Conservation (phyloP, 1,140 invertebrate genomes). For the Dendrolimus punctatus region DNA sequence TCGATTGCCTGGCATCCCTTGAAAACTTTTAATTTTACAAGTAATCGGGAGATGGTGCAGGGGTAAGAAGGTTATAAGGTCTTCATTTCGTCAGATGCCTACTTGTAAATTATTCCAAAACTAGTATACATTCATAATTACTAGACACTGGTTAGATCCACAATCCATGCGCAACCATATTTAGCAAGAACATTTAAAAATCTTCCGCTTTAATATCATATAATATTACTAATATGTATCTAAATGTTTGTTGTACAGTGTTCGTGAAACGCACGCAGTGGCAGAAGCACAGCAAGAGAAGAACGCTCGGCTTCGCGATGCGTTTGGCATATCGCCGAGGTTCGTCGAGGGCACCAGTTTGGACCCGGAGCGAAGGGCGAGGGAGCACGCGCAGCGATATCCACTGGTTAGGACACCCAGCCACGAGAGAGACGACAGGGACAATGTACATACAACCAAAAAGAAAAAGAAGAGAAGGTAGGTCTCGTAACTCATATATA, state of each 20-base stretch:
- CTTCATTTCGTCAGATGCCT: no score
- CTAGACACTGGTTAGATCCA: no score
- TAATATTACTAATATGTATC: neutral
- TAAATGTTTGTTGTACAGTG: constrained; percentile 71
- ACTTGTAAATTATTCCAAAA: no score
- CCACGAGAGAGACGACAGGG: constrained; percentile 46
- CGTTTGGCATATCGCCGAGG: constrained; percentile 94
- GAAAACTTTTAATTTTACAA: no score
- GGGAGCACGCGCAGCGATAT: constrained; percentile 74
- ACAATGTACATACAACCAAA: constrained; percentile 42
- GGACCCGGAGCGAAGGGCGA: constrained; percentile 84
- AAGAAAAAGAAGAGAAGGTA: constrained; percentile 73
- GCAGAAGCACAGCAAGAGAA: constrained; percentile 97
- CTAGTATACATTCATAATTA: no score
- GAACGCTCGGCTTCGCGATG: constrained; percentile 92
- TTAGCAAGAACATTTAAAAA: no score
- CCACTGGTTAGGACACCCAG: constrained; percentile 77
- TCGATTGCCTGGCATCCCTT: no score
- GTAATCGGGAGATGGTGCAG: no score
- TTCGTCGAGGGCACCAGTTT: constrained; percentile 96
- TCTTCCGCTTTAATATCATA: neutral
- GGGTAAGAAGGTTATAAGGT: no score
- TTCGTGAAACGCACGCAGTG: constrained; percentile 95
- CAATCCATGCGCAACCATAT: no score
- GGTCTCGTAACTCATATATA: no score